These are phyloP conservation scores for Globodera ellingtonae DNA, from an alignment of 1,140 invertebrate species.

Conservation along the genomic window DNA sequence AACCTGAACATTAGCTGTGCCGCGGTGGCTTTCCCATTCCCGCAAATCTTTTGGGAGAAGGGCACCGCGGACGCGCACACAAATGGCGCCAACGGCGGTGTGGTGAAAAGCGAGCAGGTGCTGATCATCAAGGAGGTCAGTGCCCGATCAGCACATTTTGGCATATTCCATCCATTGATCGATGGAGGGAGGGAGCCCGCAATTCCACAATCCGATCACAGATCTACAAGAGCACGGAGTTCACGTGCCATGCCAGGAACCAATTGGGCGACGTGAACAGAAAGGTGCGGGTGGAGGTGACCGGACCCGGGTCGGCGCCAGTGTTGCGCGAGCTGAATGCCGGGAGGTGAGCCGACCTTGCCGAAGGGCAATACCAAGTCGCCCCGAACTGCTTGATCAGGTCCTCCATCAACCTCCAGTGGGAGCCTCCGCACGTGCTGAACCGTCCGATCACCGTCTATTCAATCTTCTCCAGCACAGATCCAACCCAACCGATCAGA, in stretches of 20 bases:
- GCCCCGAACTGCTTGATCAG: slow-evolving; percentile 12
- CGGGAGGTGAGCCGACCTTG: slow-evolving; percentile 25
- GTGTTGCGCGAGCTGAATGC: slow-evolving; percentile 50
- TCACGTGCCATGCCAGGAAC: slow-evolving; percentile 61
- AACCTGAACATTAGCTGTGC: slow-evolving; percentile 63
- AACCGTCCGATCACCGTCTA: slow-evolving; percentile 63
- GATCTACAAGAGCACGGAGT: slow-evolving; percentile 61
- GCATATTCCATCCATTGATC: slow-evolving; percentile 21
- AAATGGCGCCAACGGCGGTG: slow-evolving; percentile 33
- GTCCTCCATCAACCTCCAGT: slow-evolving; percentile 52
- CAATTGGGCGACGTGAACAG: slow-evolving; percentile 47
- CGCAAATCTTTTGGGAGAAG: slow-evolving; percentile 59
- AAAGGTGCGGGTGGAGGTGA: slow-evolving; percentile 52
- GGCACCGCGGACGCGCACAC: slow-evolving; percentile 36
- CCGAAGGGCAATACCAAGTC: too few species aligned
- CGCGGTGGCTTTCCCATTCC: slow-evolving; percentile 63
- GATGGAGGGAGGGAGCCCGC: slow-evolving; percentile 13
- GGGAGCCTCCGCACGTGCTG: slow-evolving; percentile 61
- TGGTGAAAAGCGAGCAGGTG: slow-evolving; percentile 51
- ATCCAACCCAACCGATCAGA: slow-evolving; percentile 56
- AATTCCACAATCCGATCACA: background rate
- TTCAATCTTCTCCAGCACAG: slow-evolving; percentile 64
- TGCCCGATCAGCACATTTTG: slow-evolving; percentile 2
- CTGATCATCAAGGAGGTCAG: slow-evolving; percentile 45
- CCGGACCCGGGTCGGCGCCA: slow-evolving; percentile 59